phyloP scores from a whole-genome alignment of 1,140 invertebrate genomes.

The Trichogramma pretiosum region DNA sequence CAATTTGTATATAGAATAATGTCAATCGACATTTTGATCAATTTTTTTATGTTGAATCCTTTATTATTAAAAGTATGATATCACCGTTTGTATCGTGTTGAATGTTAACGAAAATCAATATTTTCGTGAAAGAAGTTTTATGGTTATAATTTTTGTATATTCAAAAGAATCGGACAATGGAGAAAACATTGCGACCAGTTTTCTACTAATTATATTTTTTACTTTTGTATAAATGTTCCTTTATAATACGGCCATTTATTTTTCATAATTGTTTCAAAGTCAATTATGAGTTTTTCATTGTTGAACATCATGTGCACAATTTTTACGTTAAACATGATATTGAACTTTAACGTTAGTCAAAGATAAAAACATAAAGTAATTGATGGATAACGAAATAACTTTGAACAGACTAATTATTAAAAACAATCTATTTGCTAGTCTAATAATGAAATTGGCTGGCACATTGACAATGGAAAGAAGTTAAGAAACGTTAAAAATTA shows the following conservation, averaged over 20 bases:
- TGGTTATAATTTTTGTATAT: constrained; percentile 1
- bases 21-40: constrained; percentile 5
- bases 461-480: constrained; percentile 1
- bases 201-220: constrained; percentile 4
- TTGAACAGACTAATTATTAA: constrained; percentile 6
- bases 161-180: constrained; percentile 6
- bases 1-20: constrained; percentile 14
- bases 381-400: not conserved
- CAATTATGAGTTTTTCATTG: not conserved
- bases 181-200: not conserved
- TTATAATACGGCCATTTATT: constrained; percentile 5
- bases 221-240: constrained; percentile 12
- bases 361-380: constrained; percentile 1
- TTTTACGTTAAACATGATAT: not conserved
- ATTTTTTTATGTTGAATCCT: constrained; percentile 17
- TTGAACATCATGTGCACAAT: constrained; percentile 9
- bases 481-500: constrained; percentile 12
- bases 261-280: not conserved
- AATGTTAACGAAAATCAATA: constrained; percentile 7
- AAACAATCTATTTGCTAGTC: constrained; percentile 12
- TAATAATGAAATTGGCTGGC: constrained; percentile 2
- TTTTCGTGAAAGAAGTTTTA: constrained; percentile 2
- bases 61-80: constrained; percentile 6
- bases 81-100: constrained; percentile 15
- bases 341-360: constrained; percentile 1